These are phyloP conservation scores for Caenorhabditis auriculariae DNA, from an alignment of 2,888 invertebrate genomes.

Conservation along the genomic window DNA sequence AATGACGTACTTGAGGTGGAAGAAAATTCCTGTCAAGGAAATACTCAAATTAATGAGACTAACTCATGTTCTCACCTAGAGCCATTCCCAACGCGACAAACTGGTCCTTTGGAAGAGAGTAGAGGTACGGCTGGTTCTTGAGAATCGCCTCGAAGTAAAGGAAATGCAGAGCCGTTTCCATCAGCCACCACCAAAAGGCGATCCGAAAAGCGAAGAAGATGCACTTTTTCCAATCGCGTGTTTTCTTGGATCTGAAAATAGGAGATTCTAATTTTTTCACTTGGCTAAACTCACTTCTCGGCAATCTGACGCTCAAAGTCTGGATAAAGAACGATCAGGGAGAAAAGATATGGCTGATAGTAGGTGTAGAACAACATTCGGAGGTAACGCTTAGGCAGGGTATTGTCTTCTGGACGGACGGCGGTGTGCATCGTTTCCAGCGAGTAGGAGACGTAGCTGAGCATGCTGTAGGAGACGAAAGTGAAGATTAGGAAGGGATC, in stretches of 20 bases:
- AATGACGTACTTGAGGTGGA: constrained; percentile 67
- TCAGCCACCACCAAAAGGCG: constrained; percentile 64
- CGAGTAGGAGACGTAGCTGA: constrained; percentile 64
- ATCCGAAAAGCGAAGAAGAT: constrained; percentile 52
- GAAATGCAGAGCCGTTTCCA: constrained; percentile 63
- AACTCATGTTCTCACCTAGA: constrained; percentile 28
- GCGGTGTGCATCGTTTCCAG: constrained; percentile 48
- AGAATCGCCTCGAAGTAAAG: constrained; percentile 65
- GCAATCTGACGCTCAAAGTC: constrained; percentile 58
- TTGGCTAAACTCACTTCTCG: constrained; percentile 30
- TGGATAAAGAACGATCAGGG: constrained; percentile 64
- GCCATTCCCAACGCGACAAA: constrained; percentile 62
- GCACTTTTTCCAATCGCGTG: constrained; percentile 39
- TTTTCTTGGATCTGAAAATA: constrained; percentile 13
- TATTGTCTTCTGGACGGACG: constrained; percentile 34
- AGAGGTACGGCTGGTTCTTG: constrained; percentile 29
- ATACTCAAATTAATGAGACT: neutral
- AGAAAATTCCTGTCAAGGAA: constrained; percentile 64
- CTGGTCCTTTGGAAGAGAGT: constrained; percentile 53
- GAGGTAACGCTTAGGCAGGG: constrained; percentile 27
- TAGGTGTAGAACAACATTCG: constrained; percentile 65
- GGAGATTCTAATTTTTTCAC: neutral
- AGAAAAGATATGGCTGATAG: constrained; percentile 65
- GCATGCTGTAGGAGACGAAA: constrained; percentile 63
- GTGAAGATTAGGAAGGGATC: constrained; percentile 63